Evolutionary conservation across 1,140 invertebrate genomes (phyloP).

Genomic region (Aphelenchoides fujianensis): DNA sequence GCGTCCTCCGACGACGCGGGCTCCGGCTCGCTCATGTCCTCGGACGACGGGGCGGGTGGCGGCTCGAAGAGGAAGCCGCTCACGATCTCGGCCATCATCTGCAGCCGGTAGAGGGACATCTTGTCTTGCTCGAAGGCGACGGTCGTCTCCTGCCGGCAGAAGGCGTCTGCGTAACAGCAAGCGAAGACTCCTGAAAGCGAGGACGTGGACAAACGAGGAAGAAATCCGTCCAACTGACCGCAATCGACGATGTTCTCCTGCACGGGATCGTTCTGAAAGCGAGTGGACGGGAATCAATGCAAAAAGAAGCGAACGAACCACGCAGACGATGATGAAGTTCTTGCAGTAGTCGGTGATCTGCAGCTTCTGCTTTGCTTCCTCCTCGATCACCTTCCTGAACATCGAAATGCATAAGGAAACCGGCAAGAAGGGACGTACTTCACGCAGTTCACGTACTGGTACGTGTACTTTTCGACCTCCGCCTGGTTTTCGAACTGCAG

Average conservation of each 20-base stretch:
- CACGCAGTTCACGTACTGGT: neutral
- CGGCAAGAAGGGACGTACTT: no score
- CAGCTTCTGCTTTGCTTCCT: neutral
- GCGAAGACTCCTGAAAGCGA: neutral
- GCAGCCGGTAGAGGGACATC: neutral
- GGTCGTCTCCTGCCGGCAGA: neutral
- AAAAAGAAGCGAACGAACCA: neutral
- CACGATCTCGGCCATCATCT: neutral
- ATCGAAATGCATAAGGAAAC: no score
- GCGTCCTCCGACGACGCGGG: no score
- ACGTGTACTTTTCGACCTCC: neutral
- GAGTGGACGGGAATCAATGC: neutral
- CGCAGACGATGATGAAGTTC: neutral
- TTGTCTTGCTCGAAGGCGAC: neutral
- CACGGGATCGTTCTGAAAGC: neutral
- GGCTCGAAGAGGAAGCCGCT: neutral
- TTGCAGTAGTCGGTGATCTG: neutral
- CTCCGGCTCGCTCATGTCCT: no score
- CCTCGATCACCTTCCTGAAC: neutral
- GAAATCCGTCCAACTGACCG: no score
- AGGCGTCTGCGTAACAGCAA: neutral
- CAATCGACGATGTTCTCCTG: conserved; percentile 5
- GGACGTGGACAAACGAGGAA: no score
- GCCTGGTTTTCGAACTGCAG: neutral
- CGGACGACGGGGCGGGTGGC: no score